phyloP scores from a whole-genome alignment of 2,888 invertebrate genomes.

The Tolmerus cingulatus region DNA sequence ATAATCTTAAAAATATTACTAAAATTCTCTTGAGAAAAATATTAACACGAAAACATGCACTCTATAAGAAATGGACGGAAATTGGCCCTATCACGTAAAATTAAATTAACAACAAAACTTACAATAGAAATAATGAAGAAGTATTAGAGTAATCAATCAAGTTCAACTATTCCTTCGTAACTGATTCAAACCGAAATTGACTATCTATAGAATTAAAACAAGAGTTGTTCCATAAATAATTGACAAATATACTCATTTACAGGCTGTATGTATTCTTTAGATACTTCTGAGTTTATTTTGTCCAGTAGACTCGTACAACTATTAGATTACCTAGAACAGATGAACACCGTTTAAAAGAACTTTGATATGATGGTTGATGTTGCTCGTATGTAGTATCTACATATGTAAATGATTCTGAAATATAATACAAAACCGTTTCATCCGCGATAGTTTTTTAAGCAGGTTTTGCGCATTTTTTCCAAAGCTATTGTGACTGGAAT shows the following conservation, averaged over 20 bases:
- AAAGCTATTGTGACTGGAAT: not conserved
- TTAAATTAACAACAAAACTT: not conserved
- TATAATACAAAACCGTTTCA: conserved; percentile 1
- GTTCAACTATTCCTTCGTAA: conserved; percentile 3
- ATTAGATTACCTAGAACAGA: not conserved
- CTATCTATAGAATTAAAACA: not conserved
- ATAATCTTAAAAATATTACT: not conserved
- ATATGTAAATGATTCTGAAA: conserved; percentile 18
- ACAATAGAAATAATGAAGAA: not conserved
- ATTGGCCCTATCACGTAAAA: conserved; percentile 23
- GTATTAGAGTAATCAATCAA: not conserved
- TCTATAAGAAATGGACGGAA: conserved; percentile 34
- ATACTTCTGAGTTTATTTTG: not conserved
- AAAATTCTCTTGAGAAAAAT: not conserved
- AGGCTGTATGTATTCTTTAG: not conserved
- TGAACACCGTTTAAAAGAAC: not conserved
- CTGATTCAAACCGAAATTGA: not conserved
- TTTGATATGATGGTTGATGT: conserved; percentile 13
- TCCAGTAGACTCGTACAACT: not conserved
- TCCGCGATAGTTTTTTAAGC: not conserved
- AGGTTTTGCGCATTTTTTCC: not conserved
- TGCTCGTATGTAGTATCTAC: not conserved
- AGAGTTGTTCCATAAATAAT: not conserved
- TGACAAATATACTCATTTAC: conserved; percentile 11
- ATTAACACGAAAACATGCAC: not conserved